phyloP scores from a whole-genome alignment of 1,140 invertebrate genomes.

The Bombus difficillimus region DNA sequence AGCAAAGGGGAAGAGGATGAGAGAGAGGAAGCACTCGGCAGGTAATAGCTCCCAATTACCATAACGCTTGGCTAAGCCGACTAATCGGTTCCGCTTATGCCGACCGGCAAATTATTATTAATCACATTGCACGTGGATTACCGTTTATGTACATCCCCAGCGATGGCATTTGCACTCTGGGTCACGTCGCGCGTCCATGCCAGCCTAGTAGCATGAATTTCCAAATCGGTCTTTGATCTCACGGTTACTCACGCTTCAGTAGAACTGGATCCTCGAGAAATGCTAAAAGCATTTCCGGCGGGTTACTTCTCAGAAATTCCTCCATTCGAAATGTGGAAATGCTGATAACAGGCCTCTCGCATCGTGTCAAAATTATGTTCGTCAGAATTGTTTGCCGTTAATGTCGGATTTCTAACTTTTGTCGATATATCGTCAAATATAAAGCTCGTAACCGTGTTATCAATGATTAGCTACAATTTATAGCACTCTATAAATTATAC shows the following conservation, averaged over 20 bases:
- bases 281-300: not conserved
- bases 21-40: slow-evolving; percentile 49
- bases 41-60: slow-evolving; percentile 78
- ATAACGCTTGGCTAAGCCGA: slow-evolving; percentile 76
- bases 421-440: not conserved
- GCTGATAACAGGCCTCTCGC: not conserved
- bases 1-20: slow-evolving; percentile 1
- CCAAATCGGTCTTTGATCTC: slow-evolving; percentile 42
- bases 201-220: slow-evolving; percentile 10
- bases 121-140: slow-evolving; percentile 76
- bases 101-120: slow-evolving; percentile 79
- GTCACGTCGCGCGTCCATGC: not conserved
- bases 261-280: slow-evolving; percentile 1
- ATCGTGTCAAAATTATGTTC: not conserved
- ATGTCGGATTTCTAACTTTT: not conserved
- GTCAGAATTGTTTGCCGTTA: not conserved
- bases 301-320: not conserved
- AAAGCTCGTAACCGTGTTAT: too few relatives aligned
- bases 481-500: not conserved
- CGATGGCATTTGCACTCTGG: slow-evolving; percentile 63
- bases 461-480: not conserved
- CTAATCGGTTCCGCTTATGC: slow-evolving; percentile 79
- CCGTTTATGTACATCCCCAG: slow-evolving; percentile 63
- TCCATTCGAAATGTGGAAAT: not conserved
- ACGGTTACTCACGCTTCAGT: slow-evolving; percentile 4